phyloP scores from a whole-genome alignment of 1,140 invertebrate genomes.

The Rhopalosiphum padi region DNA sequence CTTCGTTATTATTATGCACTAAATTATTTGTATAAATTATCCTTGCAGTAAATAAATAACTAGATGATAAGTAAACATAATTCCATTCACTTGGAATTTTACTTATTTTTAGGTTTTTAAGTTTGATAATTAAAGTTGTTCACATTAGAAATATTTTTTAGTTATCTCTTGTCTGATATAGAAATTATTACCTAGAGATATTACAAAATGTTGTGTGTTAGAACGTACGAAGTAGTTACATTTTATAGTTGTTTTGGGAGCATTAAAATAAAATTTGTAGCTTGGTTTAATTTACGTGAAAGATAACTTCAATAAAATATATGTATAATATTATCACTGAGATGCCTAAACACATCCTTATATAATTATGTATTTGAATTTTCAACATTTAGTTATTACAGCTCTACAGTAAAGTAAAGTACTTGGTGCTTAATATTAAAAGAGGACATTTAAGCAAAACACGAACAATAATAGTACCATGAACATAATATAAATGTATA shows the following conservation, averaged over 20 bases:
- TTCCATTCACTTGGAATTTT: not conserved
- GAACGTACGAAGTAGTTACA: not conserved
- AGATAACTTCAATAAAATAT: not conserved
- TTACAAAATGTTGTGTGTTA: not conserved
- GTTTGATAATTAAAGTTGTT: slow-evolving; percentile 20
- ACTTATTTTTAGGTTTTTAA: not conserved
- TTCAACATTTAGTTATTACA: not conserved
- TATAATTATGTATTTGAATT: not conserved
- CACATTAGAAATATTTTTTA: not conserved
- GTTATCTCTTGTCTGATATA: too few species aligned
- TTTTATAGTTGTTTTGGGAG: slow-evolving; percentile 27
- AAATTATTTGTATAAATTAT: not conserved
- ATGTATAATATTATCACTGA: not conserved
- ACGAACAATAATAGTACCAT: not conserved
- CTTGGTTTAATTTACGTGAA: not conserved
- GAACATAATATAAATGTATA: not conserved
- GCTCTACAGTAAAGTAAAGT: not conserved
- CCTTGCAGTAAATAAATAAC: too few species aligned
- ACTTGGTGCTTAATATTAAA: not conserved
- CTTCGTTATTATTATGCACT: not conserved
- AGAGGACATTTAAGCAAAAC: not conserved
- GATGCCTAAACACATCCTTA: not conserved
- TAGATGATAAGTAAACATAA: not conserved
- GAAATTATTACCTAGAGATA: not conserved
- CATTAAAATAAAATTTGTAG: slow-evolving; percentile 5